A percentile compares a stretch with the other conserved stretches of the same genome.
phyloP scores from a whole-genome alignment of 2,113 vertebrate species.

The Hippoglossus stenolepis region DNA sequence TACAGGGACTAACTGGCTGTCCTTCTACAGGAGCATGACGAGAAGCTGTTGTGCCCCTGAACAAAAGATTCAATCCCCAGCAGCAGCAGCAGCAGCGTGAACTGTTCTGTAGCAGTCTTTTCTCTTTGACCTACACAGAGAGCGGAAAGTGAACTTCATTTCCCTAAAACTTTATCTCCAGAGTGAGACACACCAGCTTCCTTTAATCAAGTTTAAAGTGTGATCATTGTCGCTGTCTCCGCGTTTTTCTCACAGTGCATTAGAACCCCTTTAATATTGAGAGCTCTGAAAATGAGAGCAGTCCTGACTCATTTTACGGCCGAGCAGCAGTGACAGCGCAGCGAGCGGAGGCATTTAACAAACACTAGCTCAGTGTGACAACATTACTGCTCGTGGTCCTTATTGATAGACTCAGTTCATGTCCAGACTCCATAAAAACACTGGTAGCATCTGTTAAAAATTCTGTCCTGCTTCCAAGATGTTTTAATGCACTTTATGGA shows the following conservation, averaged over 20 bases:
- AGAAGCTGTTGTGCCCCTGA: slow-evolving; percentile 46
- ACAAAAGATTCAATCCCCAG: slow-evolving; percentile 29
- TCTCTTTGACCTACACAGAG: slow-evolving; percentile 31
- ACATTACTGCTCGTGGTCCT: slow-evolving; percentile 13
- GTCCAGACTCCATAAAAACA: slow-evolving; percentile 50
- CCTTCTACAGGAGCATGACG: slow-evolving; percentile 43
- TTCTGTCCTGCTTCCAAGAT: slow-evolving; percentile 44
- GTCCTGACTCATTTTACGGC: slow-evolving; percentile 13
- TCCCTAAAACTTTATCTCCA: slow-evolving; percentile 22
- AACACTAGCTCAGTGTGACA: slow-evolving; percentile 20
- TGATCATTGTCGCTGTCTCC: slow-evolving; percentile 2
- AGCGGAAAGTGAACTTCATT: slow-evolving; percentile 35
- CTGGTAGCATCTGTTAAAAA: slow-evolving; percentile 32
- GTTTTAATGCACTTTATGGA: slow-evolving; percentile 41
- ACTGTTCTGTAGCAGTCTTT: slow-evolving; percentile 23
- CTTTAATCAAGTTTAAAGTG: slow-evolving; percentile 23
- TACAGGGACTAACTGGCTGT: slow-evolving; percentile 15
- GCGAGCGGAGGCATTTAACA: slow-evolving; percentile 14
- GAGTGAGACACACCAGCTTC: slow-evolving; percentile 4
- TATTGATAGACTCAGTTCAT: slow-evolving; percentile 49
- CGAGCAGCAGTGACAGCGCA: slow-evolving; percentile 18
- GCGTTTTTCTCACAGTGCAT: neutral
- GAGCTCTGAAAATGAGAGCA: slow-evolving; percentile 2
- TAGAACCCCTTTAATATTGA: neutral
- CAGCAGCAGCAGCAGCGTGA: slow-evolving; percentile 27